Base-by-base conservation (phyloP, 2,888 invertebrate species). In the Mamestra brassicae region DNA sequence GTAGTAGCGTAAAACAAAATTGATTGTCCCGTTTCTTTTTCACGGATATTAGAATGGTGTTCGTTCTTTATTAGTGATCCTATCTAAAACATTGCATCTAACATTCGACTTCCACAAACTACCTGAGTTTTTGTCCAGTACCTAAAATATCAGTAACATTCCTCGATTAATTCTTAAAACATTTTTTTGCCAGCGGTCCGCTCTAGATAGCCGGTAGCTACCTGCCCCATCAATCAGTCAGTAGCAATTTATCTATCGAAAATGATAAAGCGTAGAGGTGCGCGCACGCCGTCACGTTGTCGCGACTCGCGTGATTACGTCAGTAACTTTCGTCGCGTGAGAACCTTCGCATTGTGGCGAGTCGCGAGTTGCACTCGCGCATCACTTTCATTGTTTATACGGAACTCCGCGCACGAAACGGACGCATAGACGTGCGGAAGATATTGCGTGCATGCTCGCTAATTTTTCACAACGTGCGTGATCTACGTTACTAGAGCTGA, bases 251-350 rank as follows among this genome's bases (percentile, higher is more conserved):
- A 85, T 84, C 76, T 65, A 77, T 81, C 38, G 63, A 77, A 83
- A 62, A 81, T 82, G 71, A 66, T 85, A 87, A 45, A 66, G 45
- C 72, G 58, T 47, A 63, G 34, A 71, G 71, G 70, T 65, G 67
- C 66, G 75, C 70, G 60, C 57, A 72, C 76, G 73, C 58, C 65
- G 70, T 77, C 74, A 80, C 85, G 83, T 83, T 89, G 87, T 84
- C 87, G 86, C 45, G 62, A 26, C 62, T 62, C 45, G 62, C 85
- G 68, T 69, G 81, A 90, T 95, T 95, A 93, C 95, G 92, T 95
- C 94, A 95, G 82, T 62, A 73, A 91, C 93, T 95, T 95, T 95
- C 94, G 90, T 94, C 92, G 94, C 95, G 94, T 96, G 96, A 93
- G 96, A 96, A 96, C 92, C 92, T 89, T 87, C 79, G 88, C 89